These are phyloP conservation scores for Epistrophella euchroma DNA, from an alignment of 2,888 invertebrate genomes.

Conservation along the genomic window DNA sequence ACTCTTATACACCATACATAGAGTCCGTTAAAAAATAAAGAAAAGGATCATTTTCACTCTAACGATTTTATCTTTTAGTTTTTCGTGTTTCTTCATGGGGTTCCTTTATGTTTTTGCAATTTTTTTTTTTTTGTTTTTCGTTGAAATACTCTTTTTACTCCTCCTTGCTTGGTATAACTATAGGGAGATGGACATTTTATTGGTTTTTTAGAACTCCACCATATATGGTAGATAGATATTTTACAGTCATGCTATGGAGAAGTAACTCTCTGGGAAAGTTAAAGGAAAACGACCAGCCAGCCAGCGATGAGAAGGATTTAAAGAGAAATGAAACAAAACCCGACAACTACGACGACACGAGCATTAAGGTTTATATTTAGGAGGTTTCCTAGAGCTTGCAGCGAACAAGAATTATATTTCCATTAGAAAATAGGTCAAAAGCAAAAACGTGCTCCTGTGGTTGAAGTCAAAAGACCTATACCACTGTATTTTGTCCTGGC, in stretches of 20 bases:
- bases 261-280: constrained; percentile 30
- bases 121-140: background rate
- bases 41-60: constrained; percentile 54
- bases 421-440: constrained; percentile 68
- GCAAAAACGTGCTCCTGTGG: constrained; percentile 52
- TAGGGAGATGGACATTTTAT: constrained; percentile 62
- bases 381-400: constrained; percentile 56
- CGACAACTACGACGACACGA: constrained; percentile 65
- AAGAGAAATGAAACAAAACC: constrained; percentile 11
- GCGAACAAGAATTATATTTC: constrained; percentile 66
- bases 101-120: constrained; percentile 30
- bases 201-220: constrained; percentile 51
- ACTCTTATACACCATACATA: constrained; percentile 33
- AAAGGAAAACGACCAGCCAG: background rate
- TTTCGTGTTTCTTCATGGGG: constrained; percentile 44
- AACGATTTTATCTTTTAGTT: constrained; percentile 59
- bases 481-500: background rate
- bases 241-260: constrained; percentile 41
- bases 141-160: background rate
- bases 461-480: constrained; percentile 12
- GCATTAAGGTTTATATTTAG: constrained; percentile 72
- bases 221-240: constrained; percentile 38
- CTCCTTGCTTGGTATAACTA: constrained; percentile 26
- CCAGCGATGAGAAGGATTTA: background rate
- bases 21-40: constrained; percentile 11